Conservation (phyloP, 2,888 invertebrate species). For the Julus scandinavius region DNA sequence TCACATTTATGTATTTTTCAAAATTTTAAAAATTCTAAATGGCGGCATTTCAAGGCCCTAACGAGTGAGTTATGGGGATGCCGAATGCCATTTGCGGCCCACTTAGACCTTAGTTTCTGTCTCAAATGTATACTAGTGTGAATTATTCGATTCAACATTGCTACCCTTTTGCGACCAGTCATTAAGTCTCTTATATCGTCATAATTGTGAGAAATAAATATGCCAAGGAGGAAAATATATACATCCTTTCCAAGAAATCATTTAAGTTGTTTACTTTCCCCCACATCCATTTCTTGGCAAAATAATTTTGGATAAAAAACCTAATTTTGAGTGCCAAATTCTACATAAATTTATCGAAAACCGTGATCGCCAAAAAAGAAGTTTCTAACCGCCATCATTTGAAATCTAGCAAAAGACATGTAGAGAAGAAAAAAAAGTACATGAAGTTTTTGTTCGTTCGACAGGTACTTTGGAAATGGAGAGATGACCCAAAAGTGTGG, state of each 20-base stretch:
- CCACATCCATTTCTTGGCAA: neutral
- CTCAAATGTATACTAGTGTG: neutral
- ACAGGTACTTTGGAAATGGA: neutral
- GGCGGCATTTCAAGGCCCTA: neutral
- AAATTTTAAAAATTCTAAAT: neutral
- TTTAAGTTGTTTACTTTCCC: neutral
- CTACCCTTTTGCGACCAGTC: neutral
- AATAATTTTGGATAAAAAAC: neutral
- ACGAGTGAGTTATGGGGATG: neutral
- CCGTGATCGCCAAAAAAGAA: too few relatives aligned
- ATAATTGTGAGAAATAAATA: conserved; percentile 26
- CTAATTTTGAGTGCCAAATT: too few relatives aligned
- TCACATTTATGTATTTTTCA: too few relatives aligned
- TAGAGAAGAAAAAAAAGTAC: too few relatives aligned
- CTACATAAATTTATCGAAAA: too few relatives aligned
- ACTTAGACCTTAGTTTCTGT: conserved; percentile 3
- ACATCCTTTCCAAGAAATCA: neutral
- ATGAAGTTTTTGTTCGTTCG: too few relatives aligned
- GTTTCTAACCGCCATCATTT: too few relatives aligned
- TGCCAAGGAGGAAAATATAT: neutral
- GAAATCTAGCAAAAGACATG: too few relatives aligned
- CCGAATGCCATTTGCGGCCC: neutral
- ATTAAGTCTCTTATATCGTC: neutral
- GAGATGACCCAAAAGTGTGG: conserved; percentile 8
- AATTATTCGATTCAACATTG: neutral